Base-by-base conservation (phyloP, 1,140 invertebrate genomes). In the Melitaea cinxia region DNA sequence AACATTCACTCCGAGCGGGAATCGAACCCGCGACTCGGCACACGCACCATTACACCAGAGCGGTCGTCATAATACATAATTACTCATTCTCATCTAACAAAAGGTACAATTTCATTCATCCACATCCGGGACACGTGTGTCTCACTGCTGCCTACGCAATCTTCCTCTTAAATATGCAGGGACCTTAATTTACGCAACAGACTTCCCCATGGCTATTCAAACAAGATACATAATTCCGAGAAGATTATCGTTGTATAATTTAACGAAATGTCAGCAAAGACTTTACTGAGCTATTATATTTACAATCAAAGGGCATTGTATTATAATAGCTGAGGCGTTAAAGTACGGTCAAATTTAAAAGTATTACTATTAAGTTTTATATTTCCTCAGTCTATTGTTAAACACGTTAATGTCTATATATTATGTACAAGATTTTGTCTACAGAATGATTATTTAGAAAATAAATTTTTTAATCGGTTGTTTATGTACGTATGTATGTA, bases 61-160 rank as follows among this genome's bases (percentile, higher is more conserved):
- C n/a, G n/a, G 21, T 6, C 33, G 21, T 39, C 26, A 35, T 35
- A 5, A 10, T 50, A 28, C 23, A 49, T 55, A 62, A 63, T 56
- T 63, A 47, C 61, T 28, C 45, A 23, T 56, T 33, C 45, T 63
- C 52, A 47, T 63, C 61, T 52, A 61, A 65, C 45, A 60, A 61
- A 59, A 70, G 53, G 37, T 71, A 64, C 53, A 72, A 70, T 68
- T 47, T 58, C 66, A 52, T 70, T 65, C 68, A 63, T 56, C 54
- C 49, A 71, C 75, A 81, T 79, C 77, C 75, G 77, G 77, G 54
- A 73, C 73, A 77, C 71, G 73, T 75, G 71, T 69, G 60, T 57
- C 54, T 30, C 53, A 65, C 62, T 70, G 68, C 59, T 62, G 55
- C 72, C 73, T 70, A 71, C 75, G 66, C 60, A 55, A 62, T 62